Evolutionary conservation across 2,797 vertebrate species (phyloP), one percentile per base, ranked within the genome.

Genomic region (Zenarchopterus dispar): DNA sequence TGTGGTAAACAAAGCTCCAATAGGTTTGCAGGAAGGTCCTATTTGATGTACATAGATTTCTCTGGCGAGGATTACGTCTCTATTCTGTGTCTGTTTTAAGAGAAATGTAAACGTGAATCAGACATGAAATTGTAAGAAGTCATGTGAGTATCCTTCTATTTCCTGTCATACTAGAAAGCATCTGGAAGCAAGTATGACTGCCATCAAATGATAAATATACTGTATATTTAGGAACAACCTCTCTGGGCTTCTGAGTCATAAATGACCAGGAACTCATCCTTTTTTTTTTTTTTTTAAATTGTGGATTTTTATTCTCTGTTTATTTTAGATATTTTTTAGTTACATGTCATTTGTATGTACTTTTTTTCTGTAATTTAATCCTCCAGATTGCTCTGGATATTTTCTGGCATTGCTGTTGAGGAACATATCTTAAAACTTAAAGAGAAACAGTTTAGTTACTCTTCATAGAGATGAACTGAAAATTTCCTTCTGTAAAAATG

Each of bases 21-120:
- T 83, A 73, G 62, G 61, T 86, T 82, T 15, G 82, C 48, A 79
- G 93, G 95, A 93, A 86, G 70, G 92, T 95, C 93, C 78, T 94
- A 81, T 84, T 93, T 77, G 84, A 91, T 97, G 94, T 95, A 96
- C 92, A 98, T 94, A 95, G 92, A 91, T 93, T 94, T 94, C 92
- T 77, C 67, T 85, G 87, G 92, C 70, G 88, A 92, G 82, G 86
- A 92, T 89, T 90, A 82, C 65, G 84, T 93, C 90, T 93, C 72
- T 89, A 87, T 93, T 94, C 94, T 94, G 87, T 95, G 83, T 88
- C 93, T 95, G 89, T 94, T 95, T 93, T 81, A 93, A 81, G 78
- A 93, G 88, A 92, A 86, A 87, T 90, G 90, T 93, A 88, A 91
- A 91, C 89, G 92, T 95, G 88, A 91, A 84, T 89, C 90, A 88